Conservation (phyloP, 2,888 invertebrate species). For the Spodoptera picta region DNA sequence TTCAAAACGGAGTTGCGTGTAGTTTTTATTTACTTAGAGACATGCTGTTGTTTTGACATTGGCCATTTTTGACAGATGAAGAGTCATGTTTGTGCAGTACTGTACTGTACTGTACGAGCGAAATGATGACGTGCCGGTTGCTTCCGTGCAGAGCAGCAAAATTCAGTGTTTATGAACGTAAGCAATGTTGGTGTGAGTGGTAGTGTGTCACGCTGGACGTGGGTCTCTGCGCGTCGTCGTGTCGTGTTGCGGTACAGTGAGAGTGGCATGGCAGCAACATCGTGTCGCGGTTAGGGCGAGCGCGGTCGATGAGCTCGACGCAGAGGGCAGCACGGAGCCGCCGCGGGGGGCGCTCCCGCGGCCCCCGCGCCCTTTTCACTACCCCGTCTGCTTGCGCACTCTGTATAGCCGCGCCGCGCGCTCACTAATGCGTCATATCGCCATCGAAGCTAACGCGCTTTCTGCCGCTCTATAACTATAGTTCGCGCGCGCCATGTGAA, state of each 20-base stretch:
- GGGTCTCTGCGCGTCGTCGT: constrained; percentile 65
- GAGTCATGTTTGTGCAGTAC: no score
- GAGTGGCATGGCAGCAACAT: constrained; percentile 70
- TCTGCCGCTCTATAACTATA: constrained; percentile 64
- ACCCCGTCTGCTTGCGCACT: constrained; percentile 81
- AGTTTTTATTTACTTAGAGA: no score
- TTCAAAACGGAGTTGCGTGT: no score
- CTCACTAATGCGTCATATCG: constrained; percentile 88
- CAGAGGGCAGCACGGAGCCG: constrained; percentile 84
- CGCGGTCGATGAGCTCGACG: constrained; percentile 88
- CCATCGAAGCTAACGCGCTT: constrained; percentile 79
- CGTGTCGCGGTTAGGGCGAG: constrained; percentile 78
- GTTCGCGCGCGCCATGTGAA: constrained; percentile 86
- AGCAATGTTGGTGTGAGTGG: constrained; percentile 33
- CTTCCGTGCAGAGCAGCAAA: constrained; percentile 16
- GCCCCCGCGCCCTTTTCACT: constrained; percentile 70
- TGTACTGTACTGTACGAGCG: not conserved
- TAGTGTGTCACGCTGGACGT: constrained; percentile 57
- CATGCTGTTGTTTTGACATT: no score
- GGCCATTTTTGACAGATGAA: no score
- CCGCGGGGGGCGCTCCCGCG: constrained; percentile 72
- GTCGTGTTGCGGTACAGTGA: constrained; percentile 78
- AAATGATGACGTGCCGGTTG: constrained; percentile 4
- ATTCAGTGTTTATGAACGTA: constrained; percentile 33
- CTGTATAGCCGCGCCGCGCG: constrained; percentile 83